Conservation (phyloP, 2,888 invertebrate genomes). For the Chaetogeoica ovagalla region DNA sequence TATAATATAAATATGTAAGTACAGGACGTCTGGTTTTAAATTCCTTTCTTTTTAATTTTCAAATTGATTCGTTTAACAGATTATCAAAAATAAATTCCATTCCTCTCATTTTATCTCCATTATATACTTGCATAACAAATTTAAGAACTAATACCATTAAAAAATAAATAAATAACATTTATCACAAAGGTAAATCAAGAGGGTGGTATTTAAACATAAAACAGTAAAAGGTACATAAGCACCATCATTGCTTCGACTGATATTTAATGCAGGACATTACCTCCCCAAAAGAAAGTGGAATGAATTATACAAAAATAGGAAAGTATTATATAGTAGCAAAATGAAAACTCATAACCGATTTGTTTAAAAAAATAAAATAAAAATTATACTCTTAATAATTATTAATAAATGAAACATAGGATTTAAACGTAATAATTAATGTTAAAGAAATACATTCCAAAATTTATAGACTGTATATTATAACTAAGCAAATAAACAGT, state of each 20-base stretch:
- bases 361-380: slow-evolving; percentile 40
- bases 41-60: too few species aligned
- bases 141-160: too few species aligned
- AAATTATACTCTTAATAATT: slow-evolving; percentile 35
- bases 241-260: neutral
- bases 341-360: slow-evolving; percentile 32
- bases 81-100: neutral
- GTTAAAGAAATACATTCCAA: slow-evolving; percentile 41
- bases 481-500: slow-evolving; percentile 28
- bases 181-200: neutral
- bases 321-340: neutral
- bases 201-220: neutral
- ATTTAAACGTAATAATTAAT: slow-evolving; percentile 25
- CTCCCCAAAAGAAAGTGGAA: neutral
- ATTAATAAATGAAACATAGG: slow-evolving; percentile 41
- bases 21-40: too few species aligned
- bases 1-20: neutral
- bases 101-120: neutral
- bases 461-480: slow-evolving; percentile 20
- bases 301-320: neutral
- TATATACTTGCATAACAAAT: neutral
- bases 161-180: slow-evolving; percentile 3
- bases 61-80: neutral
- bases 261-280: neutral
- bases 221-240: slow-evolving; percentile 10